phyloP scores from a whole-genome alignment of 1,140 invertebrate genomes.

The Ceratoteleas bidentatus region DNA sequence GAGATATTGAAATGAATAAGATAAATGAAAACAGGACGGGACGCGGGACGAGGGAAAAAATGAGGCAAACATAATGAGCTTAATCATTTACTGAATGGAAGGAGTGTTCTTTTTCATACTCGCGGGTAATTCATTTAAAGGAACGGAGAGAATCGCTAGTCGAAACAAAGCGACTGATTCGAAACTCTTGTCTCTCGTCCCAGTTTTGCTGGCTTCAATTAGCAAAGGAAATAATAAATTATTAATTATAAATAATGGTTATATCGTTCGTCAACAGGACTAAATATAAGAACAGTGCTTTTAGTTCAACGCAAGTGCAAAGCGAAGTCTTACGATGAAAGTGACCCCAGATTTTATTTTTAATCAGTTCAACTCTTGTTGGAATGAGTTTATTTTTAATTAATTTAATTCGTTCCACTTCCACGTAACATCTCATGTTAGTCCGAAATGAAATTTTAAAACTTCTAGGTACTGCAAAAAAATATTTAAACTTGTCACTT shows the following conservation, averaged over 20 bases:
- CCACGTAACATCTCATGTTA: too few relatives aligned
- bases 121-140: neutral
- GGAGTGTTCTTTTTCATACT: neutral
- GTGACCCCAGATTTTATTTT: too few relatives aligned
- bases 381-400: too few relatives aligned
- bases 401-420: too few relatives aligned
- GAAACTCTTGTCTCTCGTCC: neutral
- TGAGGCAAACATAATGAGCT: constrained; percentile 4
- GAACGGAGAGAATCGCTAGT: neutral
- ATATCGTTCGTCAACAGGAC: neutral
- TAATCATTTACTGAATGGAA: constrained; percentile 4
- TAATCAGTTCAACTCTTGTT: too few relatives aligned
- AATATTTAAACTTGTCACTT: too few relatives aligned
- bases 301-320: too few relatives aligned
- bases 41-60: neutral
- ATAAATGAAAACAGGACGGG: neutral
- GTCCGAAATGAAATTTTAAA: too few relatives aligned
- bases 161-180: constrained; percentile 1
- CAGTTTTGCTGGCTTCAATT: neutral
- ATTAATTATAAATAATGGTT: constrained; percentile 13
- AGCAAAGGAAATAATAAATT: constrained; percentile 5
- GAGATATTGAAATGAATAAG: constrained; percentile 2
- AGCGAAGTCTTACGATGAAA: too few relatives aligned
- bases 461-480: too few relatives aligned
- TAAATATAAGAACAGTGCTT: neutral